phyloP scores from a whole-genome alignment of 2,888 invertebrate species.

The Romanomermis culicivorax region DNA sequence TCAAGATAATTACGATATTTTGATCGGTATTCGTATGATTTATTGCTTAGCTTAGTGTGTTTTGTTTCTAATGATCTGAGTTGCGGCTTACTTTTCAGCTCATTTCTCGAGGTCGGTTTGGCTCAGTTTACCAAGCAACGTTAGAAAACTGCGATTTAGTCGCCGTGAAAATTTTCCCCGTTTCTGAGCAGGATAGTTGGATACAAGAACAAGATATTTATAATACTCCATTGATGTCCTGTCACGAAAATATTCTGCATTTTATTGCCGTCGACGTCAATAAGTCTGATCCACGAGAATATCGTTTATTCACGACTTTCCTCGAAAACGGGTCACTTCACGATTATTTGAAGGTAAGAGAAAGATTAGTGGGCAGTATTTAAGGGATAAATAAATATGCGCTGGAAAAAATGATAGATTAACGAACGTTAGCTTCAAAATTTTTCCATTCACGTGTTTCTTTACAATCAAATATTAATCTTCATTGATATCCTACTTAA shows the following conservation, averaged over 20 bases:
- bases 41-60: background rate
- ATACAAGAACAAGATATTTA: constrained; percentile 78
- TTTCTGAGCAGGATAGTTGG: constrained; percentile 77
- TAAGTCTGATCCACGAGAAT: constrained; percentile 40
- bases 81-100: background rate
- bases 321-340: constrained; percentile 79
- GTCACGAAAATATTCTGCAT: constrained; percentile 62
- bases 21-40: background rate
- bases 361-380: constrained; percentile 4
- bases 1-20: no score
- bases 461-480: no score
- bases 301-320: constrained; percentile 86
- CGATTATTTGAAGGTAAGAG: constrained; percentile 57
- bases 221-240: constrained; percentile 62
- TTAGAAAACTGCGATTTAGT: constrained; percentile 33
- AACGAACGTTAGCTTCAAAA: no score
- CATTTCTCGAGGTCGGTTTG: background rate
- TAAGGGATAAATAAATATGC: no score
- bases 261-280: constrained; percentile 69
- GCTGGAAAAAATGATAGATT: no score
- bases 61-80: background rate
- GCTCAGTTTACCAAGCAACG: background rate
- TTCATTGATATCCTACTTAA: no score
- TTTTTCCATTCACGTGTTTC: no score
- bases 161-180: constrained; percentile 83